phyloP scores from a whole-genome alignment of 2,888 invertebrate species.

The Hypolimnas misippus region DNA sequence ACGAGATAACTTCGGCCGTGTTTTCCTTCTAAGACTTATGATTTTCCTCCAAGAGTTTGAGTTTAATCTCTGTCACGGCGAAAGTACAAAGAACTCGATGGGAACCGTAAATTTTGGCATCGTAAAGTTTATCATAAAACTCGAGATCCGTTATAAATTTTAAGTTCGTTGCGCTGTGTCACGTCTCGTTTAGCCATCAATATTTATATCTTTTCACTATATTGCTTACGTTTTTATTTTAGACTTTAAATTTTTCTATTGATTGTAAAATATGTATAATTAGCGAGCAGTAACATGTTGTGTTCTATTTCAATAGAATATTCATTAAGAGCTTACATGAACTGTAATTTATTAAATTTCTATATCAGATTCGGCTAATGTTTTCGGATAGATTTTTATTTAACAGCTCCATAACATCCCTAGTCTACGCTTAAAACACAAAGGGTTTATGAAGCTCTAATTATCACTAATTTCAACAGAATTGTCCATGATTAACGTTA shows the following conservation, averaged over 20 bases:
- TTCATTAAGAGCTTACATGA: background rate
- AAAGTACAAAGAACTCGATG: slow-evolving; percentile 24
- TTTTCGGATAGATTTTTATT: no score
- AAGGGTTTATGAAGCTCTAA: background rate
- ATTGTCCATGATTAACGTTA: background rate
- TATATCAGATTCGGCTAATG: no score
- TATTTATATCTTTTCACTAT: slow-evolving; percentile 13
- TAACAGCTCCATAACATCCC: no score
- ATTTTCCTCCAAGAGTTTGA: slow-evolving; percentile 1
- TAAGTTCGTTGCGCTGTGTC: slow-evolving; percentile 28
- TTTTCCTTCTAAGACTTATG: background rate
- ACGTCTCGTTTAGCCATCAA: slow-evolving; percentile 2
- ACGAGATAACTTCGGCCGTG: slow-evolving; percentile 7
- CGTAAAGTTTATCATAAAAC: slow-evolving; percentile 62
- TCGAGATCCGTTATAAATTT: slow-evolving; percentile 57
- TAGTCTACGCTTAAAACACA: background rate
- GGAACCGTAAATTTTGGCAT: slow-evolving; percentile 41
- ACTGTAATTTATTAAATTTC: no score
- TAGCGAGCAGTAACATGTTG: background rate
- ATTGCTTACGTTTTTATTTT: background rate
- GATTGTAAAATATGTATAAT: background rate
- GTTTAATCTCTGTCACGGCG: background rate
- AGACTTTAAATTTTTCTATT: background rate
- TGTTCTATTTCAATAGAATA: background rate
- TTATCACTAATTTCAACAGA: background rate